Evolutionary conservation across 2,888 invertebrate species (phyloP), one percentile per base, ranked within the genome.

Genomic region (Ennomos erosarius): DNA sequence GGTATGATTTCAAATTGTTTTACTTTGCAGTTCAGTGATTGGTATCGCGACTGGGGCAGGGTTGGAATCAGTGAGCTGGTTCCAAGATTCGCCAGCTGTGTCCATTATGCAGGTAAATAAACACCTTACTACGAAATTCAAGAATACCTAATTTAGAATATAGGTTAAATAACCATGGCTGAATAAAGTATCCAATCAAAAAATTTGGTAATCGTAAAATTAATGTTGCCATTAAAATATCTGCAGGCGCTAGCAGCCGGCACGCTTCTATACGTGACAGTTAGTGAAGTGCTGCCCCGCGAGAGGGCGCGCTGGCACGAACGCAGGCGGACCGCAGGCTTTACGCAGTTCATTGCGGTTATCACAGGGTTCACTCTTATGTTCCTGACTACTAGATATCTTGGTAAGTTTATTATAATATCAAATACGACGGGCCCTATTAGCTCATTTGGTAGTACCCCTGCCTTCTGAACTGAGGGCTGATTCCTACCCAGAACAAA

Each of bases 221-320:
- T 26, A 26, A 35, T 1, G 13, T 59, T 52, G 43, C 56, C 58
- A 5, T 6, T 11, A n/a, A 62, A n/a, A 9, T 45, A 13, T 5
- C 72, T 87, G 0, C 87, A 95, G 94, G 94, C 95, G 0, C 73
- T 96, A 42, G 96, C 96, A 8, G 96, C 95, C 0, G 96, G 96
- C 1, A 96, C 96, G 0, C 88, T 96, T 0, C 87, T 96, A 1
- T 96, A 96, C 82, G 96, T 96, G 56, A 96, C 96, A 0, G 95
- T 96, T 0, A 95, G 95, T 73, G 96, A 96, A 82, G 95, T 96
- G 43, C 84, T 96, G 40, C 96, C 96, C 0, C 92, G 96, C 38
- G 96, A 96, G 87, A 93, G 96, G 64, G 95, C 96, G 46, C 93
- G 94, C 64, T 96, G 96, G 95, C 96, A 96, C 78, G 93, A 94